These are phyloP conservation scores for Galeopterus variegatus DNA, from an alignment of 2,113 vertebrate species.

Conservation along the genomic window DNA sequence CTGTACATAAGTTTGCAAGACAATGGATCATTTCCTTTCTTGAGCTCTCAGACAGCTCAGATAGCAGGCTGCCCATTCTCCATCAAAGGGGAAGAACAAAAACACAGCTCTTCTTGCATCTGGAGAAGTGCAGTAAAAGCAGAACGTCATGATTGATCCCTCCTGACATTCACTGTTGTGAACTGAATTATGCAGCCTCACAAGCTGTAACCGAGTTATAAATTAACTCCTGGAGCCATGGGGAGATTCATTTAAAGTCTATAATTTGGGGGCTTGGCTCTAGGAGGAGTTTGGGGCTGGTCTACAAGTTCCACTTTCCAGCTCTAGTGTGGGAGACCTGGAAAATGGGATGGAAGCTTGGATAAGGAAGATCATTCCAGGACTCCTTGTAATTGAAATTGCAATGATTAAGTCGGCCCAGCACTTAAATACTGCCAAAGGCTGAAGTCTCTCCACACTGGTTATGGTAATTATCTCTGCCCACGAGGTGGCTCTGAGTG, in stretches of 20 bases:
- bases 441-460: accelerated
- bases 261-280: background rate
- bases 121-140: slow-evolving; percentile 48
- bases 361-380: background rate
- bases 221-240: slow-evolving; percentile 60
- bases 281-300: background rate
- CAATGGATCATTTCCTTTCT: slow-evolving; percentile 64
- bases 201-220: slow-evolving; percentile 58
- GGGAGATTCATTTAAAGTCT: slow-evolving; percentile 46
- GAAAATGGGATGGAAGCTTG: background rate
- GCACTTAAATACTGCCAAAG: background rate
- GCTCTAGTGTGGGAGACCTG: background rate
- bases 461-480: background rate
- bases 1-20: background rate
- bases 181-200: slow-evolving; percentile 70
- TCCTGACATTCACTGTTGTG: slow-evolving; percentile 25
- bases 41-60: slow-evolving; percentile 29
- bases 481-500: background rate
- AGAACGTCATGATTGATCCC: slow-evolving; percentile 54
- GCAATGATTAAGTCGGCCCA: background rate
- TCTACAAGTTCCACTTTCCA: background rate
- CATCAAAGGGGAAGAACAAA: slow-evolving; percentile 52
- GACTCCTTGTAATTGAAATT: background rate
- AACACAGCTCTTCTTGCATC: slow-evolving; percentile 42
- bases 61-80: slow-evolving; percentile 17